Conservation (phyloP, 2,113 vertebrate species). For the Polypterus senegalus region DNA sequence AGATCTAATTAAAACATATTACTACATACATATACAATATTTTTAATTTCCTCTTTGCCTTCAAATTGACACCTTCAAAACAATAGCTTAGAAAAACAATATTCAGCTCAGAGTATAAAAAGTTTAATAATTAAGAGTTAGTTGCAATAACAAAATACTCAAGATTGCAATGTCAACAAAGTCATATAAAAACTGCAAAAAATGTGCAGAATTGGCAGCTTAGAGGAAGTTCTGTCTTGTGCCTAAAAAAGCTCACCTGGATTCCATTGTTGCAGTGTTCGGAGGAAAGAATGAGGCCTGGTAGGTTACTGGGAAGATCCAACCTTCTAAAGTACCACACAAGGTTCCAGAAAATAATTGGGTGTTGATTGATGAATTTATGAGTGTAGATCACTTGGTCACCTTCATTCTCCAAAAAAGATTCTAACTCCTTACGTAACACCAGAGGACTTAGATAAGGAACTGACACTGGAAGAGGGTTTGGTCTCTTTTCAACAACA, state of each 20-base stretch:
- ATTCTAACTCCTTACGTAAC: conserved; percentile 90
- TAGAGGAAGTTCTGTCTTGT: too few species aligned
- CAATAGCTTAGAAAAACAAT: too few species aligned
- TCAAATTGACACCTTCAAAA: too few species aligned
- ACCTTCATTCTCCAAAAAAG: conserved; percentile 87
- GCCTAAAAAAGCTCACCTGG: conserved; percentile 49
- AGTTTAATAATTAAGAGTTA: too few species aligned
- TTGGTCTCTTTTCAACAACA: conserved; percentile 52
- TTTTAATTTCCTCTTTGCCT: conserved; percentile 1
- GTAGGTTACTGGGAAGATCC: conserved; percentile 82
- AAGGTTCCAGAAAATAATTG: conserved; percentile 97
- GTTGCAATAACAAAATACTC: too few species aligned
- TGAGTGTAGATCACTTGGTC: conserved; percentile 92
- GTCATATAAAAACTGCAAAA: too few species aligned
- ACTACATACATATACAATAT: neutral
- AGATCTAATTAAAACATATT: neutral
- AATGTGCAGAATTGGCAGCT: too few species aligned
- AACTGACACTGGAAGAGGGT: conserved; percentile 81
- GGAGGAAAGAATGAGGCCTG: conserved; percentile 85
- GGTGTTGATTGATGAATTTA: conserved; percentile 94
- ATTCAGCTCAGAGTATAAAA: too few species aligned
- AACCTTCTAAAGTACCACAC: conserved; percentile 91
- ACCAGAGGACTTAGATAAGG: conserved; percentile 92
- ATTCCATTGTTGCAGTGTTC: conserved; percentile 91
- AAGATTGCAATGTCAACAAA: too few species aligned